Percentiles rank a stretch among this genome's conserved stretches.
phyloP scores from a whole-genome alignment of 2,797 vertebrate species.

The Labeo calbasu region DNA sequence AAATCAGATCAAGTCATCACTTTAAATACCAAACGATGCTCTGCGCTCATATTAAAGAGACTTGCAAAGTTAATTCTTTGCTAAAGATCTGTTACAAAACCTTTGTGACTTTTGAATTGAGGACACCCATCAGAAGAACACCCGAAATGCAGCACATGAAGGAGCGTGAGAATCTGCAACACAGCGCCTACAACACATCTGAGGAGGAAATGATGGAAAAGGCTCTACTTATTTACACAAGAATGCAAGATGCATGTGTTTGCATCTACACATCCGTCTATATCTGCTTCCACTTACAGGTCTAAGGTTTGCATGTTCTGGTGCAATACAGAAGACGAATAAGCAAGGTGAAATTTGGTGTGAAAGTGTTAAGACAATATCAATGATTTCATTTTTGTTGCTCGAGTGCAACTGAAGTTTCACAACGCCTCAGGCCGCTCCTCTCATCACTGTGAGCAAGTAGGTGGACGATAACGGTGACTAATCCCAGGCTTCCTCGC shows the following conservation, averaged over 20 bases:
- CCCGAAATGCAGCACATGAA: not conserved
- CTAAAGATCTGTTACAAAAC: not conserved
- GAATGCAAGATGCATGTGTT: not conserved
- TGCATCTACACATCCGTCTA: not conserved
- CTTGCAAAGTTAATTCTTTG: not conserved
- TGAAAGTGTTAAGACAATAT: not conserved
- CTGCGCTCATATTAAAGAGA: not conserved
- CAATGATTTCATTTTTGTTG: not conserved
- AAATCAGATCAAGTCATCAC: not conserved
- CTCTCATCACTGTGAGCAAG: slow-evolving; percentile 57
- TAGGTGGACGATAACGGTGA: slow-evolving; percentile 62
- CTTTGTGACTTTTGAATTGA: not conserved
- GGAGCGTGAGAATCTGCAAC: slow-evolving; percentile 2
- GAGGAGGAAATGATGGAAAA: slow-evolving; percentile 10
- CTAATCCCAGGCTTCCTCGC: slow-evolving; percentile 74
- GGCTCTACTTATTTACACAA: not conserved
- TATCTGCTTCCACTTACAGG: not conserved
- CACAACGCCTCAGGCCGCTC: slow-evolving; percentile 58
- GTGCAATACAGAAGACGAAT: not conserved
- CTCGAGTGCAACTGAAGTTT: slow-evolving; percentile 45
- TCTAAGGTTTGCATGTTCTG: not conserved
- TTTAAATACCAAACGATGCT: not conserved
- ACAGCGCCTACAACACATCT: not conserved
- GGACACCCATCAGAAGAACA: not conserved
- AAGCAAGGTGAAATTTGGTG: not conserved